Evolutionary conservation across 2,797 vertebrate genomes (phyloP).

Genomic region (Carapus acus): DNA sequence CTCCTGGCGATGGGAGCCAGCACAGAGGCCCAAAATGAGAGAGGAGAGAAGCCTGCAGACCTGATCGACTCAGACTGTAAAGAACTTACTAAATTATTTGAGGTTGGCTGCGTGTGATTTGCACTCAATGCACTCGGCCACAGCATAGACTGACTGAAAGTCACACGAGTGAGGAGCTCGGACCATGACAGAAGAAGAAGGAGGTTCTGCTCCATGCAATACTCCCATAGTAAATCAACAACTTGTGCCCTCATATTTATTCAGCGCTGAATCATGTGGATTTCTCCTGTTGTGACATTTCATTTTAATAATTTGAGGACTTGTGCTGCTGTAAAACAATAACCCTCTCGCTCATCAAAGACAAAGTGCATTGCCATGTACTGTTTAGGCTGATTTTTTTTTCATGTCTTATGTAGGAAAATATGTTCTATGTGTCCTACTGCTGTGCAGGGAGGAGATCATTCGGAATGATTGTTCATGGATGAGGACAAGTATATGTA

Average conservation of each 20-base stretch:
- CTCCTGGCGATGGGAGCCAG: constrained; percentile 85
- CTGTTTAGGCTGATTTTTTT: too few relatives aligned
- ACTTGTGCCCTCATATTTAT: too few relatives aligned
- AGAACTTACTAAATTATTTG: constrained; percentile 81
- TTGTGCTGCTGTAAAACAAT: constrained; percentile 2
- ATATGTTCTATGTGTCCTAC: constrained; percentile 45
- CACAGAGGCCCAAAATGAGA: constrained; percentile 77
- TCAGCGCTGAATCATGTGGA: constrained; percentile 9
- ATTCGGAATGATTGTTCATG: constrained; percentile 21
- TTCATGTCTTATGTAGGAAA: constrained; percentile 32
- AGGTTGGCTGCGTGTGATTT: constrained; percentile 64
- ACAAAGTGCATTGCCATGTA: too few relatives aligned
- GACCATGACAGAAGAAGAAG: constrained; percentile 4
- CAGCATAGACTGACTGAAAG: constrained; percentile 13
- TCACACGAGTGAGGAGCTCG: neutral
- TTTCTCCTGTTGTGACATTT: constrained; percentile 6
- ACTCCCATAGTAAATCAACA: constrained; percentile 15
- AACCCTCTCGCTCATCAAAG: constrained; percentile 10
- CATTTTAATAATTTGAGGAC: constrained; percentile 2
- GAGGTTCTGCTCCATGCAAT: constrained; percentile 3
- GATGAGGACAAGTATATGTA: constrained; percentile 12
- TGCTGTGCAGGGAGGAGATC: constrained; percentile 71
- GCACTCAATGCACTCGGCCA: constrained; percentile 1
- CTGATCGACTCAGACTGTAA: constrained; percentile 87
- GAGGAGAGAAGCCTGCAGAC: constrained; percentile 84